Evolutionary conservation across 2,888 invertebrate species (phyloP), one percentile per base, ranked within the genome.

Genomic region (Thelaira solivaga): DNA sequence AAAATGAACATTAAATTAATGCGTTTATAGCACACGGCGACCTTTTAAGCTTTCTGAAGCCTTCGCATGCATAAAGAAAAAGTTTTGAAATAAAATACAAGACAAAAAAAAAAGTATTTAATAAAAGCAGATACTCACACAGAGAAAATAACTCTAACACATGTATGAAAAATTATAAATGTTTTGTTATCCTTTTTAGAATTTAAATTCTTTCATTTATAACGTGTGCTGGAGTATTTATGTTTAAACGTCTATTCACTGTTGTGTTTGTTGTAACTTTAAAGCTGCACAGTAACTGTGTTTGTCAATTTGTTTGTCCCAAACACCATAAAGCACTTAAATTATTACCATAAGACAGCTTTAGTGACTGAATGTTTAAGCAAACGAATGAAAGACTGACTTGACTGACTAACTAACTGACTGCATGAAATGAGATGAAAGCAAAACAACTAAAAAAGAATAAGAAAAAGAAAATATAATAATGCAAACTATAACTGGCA

Each of bases 271-370:
- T 26, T 55, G 10, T 20, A 39, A 39, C 20, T 69, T 57, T 69
- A 47, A 59, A 69, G n/a, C 16, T 49, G 29, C 18, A 47, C 20
- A 29, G 7, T 29, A 39, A 68, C 16, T 57, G 57, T 47, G 18
- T 18, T 7, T 16, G 41, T 57, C 26, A 36, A 8, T 45, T 47
- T 47, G 45, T 47, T 31, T 22, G 36, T 59, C 41, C 34, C 26
- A 67, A 74, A 74, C 59, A 67, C 51, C 39, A 67, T 67, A 74
- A 74, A 74, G 67, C 74, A 67, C 74, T 74, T 74, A 74, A 74
- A 74, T 68, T 68, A 67, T 74, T 74, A 45, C 36, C 67, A 61
- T 53, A 53, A 61, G 67, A 67, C 61, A 47, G 39, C 64, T 47
- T 41, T 43, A 20, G 24, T 49, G 11, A 34, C 22, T 34, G 45